These are phyloP conservation scores for Cremastinae sp. DNA, from an alignment of 2,888 invertebrate species.

Conservation along the genomic window DNA sequence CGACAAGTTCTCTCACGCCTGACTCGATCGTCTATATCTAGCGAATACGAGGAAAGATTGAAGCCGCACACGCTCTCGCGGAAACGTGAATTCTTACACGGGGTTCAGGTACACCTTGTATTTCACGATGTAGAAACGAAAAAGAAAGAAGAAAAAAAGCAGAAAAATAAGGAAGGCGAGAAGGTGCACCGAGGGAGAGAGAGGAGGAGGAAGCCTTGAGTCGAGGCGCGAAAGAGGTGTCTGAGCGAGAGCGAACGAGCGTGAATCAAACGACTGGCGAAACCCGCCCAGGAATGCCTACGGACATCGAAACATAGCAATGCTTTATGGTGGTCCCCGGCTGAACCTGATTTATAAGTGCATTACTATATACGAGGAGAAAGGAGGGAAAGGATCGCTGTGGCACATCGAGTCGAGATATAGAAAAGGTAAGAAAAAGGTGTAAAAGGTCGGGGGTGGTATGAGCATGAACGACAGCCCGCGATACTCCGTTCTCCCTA, in stretches of 20 bases:
- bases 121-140: conserved; percentile 46
- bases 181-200: background rate
- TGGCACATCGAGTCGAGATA: conserved; percentile 7
- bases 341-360: conserved; percentile 81
- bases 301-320: conserved; percentile 80
- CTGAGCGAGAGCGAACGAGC: conserved; percentile 75
- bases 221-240: conserved; percentile 53
- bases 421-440: conserved; percentile 47
- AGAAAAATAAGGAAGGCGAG: too few relatives aligned
- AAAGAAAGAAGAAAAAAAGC: conserved; percentile 23
- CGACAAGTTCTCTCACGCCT: conserved; percentile 80
- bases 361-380: conserved; percentile 74
- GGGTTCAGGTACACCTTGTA: conserved; percentile 47
- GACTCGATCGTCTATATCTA: conserved; percentile 56
- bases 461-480: conserved; percentile 45
- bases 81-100: conserved; percentile 8
- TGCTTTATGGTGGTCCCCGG: conserved; percentile 80
- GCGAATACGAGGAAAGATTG: conserved; percentile 15
- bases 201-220: conserved; percentile 52
- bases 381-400: conserved; percentile 36
- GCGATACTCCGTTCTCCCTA: conserved; percentile 59
- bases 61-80: background rate
- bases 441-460: conserved; percentile 54
- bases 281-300: conserved; percentile 79
- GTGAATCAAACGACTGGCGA: conserved; percentile 78